Evolutionary conservation across 2,797 vertebrate species (phyloP).

Genomic region (Furcifer pardalis): DNA sequence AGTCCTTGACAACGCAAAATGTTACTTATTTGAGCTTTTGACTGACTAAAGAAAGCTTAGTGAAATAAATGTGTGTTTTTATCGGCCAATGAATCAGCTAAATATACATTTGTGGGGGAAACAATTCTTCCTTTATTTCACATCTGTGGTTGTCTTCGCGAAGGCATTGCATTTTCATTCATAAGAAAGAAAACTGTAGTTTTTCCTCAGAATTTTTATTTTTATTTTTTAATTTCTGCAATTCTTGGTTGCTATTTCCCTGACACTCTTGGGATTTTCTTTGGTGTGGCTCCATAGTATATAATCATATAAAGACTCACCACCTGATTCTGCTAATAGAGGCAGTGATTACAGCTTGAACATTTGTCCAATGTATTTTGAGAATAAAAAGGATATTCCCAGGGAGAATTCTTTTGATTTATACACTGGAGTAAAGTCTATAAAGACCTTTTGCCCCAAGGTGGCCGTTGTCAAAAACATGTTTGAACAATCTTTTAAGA

Average conservation of each 20-base stretch:
- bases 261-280: background rate
- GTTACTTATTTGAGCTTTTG: background rate
- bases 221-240: background rate
- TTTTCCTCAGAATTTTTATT: no score
- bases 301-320: background rate
- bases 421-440: background rate
- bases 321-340: background rate
- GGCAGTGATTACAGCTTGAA: background rate
- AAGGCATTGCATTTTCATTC: background rate
- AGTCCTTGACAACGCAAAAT: background rate
- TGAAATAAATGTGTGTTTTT: background rate
- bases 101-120: background rate
- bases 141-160: background rate
- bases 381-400: constrained; percentile 1
- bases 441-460: background rate
- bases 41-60: background rate
- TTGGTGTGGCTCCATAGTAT: background rate
- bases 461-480: background rate
- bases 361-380: background rate
- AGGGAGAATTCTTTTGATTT: background rate
- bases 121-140: background rate
- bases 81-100: background rate
- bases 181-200: background rate
- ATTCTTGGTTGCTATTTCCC: background rate
- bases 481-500: background rate